A percentile compares a stretch with the other conserved stretches of the same genome.
These are phyloP conservation scores for Amphimallon solstitiale DNA, from an alignment of 2,888 invertebrate genomes.

Conservation along the genomic window DNA sequence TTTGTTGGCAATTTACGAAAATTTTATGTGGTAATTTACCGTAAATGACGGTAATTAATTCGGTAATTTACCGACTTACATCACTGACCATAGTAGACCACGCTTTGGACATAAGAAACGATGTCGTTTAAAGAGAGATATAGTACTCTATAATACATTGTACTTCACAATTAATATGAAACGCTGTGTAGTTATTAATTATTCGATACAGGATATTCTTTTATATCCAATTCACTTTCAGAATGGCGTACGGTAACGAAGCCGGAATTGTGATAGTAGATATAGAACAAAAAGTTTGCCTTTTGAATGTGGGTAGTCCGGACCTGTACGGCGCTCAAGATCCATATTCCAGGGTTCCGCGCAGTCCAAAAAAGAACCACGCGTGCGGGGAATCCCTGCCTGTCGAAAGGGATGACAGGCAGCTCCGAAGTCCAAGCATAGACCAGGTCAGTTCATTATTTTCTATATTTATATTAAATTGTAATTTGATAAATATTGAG, in stretches of 20 bases:
- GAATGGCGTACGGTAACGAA: conserved; percentile 98
- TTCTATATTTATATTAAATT: conserved; percentile 8
- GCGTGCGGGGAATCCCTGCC: conserved; percentile 63
- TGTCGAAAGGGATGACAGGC: conserved; percentile 61
- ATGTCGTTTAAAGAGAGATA: too few relatives aligned
- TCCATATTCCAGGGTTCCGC: conserved; percentile 83
- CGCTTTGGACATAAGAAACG: too few relatives aligned
- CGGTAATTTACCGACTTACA: too few relatives aligned
- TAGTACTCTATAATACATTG: too few relatives aligned
- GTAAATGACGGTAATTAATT: too few relatives aligned
- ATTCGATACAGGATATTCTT: too few relatives aligned
- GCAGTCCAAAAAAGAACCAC: conserved; percentile 75
- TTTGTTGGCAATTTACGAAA: too few relatives aligned
- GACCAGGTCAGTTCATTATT: conserved; percentile 80
- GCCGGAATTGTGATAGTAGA: conserved; percentile 95
- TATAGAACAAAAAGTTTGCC: conserved; percentile 88
- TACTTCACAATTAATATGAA: too few relatives aligned
- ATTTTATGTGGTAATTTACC: too few relatives aligned
- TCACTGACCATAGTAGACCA: too few relatives aligned
- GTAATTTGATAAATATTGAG: background rate
- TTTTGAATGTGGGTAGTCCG: conserved; percentile 88
- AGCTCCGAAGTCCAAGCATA: conserved; percentile 85
- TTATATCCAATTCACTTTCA: conserved; percentile 62
- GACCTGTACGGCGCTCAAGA: conserved; percentile 92
- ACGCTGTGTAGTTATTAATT: too few relatives aligned